Percentiles rank a stretch among this genome's conserved stretches.
Evolutionary conservation across 2,888 invertebrate genomes (phyloP).

Genomic region (Xylota sylvarum): DNA sequence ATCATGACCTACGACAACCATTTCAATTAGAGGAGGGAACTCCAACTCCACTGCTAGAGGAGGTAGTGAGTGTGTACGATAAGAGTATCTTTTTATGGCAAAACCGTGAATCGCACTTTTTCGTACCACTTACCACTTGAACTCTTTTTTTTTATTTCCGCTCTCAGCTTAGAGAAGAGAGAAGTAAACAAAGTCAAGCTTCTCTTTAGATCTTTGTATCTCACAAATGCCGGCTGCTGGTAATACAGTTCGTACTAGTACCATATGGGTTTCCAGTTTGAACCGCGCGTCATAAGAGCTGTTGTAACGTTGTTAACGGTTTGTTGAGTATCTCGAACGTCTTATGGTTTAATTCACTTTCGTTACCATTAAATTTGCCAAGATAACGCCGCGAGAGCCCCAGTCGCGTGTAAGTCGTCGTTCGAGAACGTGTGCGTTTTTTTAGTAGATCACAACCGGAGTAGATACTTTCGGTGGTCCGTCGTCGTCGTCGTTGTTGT

Average conservation of each 20-base stretch:
- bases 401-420: constrained; percentile 68
- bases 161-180: not conserved
- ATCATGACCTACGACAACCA: constrained; percentile 73
- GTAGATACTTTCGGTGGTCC: not conserved
- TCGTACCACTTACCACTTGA: not conserved
- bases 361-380: constrained; percentile 74
- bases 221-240: constrained; percentile 57
- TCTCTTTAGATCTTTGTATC: not conserved
- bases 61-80: not conserved
- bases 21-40: constrained; percentile 57
- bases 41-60: not conserved
- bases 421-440: constrained; percentile 60
- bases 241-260: constrained; percentile 33
- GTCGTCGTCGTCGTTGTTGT: not conserved
- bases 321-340: constrained; percentile 67
- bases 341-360: constrained; percentile 71
- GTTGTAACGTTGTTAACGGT: constrained; percentile 72
- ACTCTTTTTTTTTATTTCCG: not conserved
- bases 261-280: constrained; percentile 22
- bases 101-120: constrained; percentile 34
- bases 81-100: constrained; percentile 44
- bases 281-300: constrained; percentile 32
- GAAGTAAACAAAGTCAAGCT: constrained; percentile 43
- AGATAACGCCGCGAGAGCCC: constrained; percentile 62
- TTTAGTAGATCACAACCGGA: constrained; percentile 21